These are phyloP conservation scores for Ectobius pallidus DNA, from an alignment of 2,888 invertebrate genomes.

Conservation along the genomic window DNA sequence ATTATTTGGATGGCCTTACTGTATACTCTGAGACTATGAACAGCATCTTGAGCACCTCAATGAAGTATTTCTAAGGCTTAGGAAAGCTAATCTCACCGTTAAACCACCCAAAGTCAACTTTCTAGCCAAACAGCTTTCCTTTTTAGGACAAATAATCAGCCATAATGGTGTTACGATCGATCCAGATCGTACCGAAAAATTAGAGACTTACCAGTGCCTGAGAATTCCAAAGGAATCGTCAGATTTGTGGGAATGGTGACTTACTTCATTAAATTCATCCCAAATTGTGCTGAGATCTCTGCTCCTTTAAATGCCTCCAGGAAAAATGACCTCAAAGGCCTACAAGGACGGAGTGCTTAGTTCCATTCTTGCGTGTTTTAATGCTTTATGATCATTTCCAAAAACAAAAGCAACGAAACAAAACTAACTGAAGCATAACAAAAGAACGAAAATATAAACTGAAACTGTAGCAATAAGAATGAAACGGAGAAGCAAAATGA, in stretches of 20 bases:
- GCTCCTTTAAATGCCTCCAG: not conserved
- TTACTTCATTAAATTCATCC: not conserved
- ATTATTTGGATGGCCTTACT: not conserved
- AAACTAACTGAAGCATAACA: no score
- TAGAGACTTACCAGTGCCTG: not conserved
- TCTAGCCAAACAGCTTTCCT: not conserved
- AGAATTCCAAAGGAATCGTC: not conserved
- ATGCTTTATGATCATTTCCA: no score
- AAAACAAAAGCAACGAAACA: no score
- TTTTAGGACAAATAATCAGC: not conserved
- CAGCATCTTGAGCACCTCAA: no score
- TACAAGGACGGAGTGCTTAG: no score
- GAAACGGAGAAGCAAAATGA: no score
- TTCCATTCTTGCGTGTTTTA: no score
- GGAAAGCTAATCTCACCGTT: not conserved
- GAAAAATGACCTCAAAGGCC: no score
- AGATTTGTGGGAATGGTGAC: not conserved
- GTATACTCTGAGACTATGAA: not conserved
- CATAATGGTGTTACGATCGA: not conserved
- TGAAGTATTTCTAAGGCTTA: no score
- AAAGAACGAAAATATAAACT: no score
- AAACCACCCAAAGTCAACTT: not conserved
- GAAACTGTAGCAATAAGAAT: no score
- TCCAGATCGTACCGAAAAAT: not conserved
- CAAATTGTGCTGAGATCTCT: not conserved